Evolutionary conservation across 2,797 vertebrate species (phyloP).

Genomic region (Enteromius unitaeniatus): DNA sequence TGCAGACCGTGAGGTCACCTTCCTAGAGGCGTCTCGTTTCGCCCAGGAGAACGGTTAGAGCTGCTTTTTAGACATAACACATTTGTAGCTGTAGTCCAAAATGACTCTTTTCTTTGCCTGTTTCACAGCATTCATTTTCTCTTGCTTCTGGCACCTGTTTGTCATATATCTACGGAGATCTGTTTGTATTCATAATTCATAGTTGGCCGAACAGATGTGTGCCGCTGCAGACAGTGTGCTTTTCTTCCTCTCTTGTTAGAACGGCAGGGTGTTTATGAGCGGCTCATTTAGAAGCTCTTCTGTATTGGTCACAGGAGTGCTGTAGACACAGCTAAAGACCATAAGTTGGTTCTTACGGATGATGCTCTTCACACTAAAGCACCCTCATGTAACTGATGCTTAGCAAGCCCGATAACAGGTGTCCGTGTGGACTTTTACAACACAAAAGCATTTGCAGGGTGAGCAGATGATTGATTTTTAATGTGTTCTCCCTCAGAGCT

Average conservation of each 20-base stretch:
- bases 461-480: not conserved
- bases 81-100: not conserved
- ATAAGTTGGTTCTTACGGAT: not conserved
- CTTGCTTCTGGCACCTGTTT: not conserved
- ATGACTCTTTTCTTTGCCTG: not conserved
- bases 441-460: not conserved
- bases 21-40: slow-evolving; percentile 93
- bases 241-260: not conserved
- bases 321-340: not conserved
- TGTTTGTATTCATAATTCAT: not conserved
- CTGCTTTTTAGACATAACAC: not conserved
- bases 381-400: not conserved
- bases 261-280: not conserved
- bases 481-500: slow-evolving; percentile 76
- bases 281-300: not conserved
- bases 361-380: slow-evolving; percentile 1
- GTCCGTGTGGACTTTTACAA: not conserved
- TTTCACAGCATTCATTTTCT: not conserved
- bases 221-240: not conserved
- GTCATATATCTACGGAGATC: not conserved
- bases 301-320: not conserved
- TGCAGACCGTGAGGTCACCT: slow-evolving; percentile 92
- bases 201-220: slow-evolving; percentile 1
- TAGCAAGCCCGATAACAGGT: not conserved
- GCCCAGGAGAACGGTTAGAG: slow-evolving; percentile 91